Percentiles rank a stretch among this genome's conserved stretches.
phyloP scores from a whole-genome alignment of 2,113 vertebrate species.

The Sinocyclocheilus rhinocerous region DNA sequence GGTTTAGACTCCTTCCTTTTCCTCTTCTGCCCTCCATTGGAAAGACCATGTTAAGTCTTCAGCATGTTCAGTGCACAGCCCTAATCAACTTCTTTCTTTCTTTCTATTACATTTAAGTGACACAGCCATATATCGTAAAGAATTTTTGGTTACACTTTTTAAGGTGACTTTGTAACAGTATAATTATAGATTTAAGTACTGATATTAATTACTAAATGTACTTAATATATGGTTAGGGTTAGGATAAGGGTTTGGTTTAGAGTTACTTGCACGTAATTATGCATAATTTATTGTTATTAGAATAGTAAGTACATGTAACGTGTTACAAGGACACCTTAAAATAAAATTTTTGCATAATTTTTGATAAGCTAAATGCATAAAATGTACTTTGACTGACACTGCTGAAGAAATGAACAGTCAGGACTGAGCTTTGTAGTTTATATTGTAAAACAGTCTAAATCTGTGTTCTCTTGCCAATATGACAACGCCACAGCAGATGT shows the following conservation, averaged over 20 bases:
- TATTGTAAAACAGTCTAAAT: slow-evolving; percentile 18
- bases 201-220: too few species aligned
- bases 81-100: background rate
- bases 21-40: slow-evolving; percentile 81
- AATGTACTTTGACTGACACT: background rate
- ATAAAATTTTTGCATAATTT: background rate
- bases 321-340: background rate
- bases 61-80: background rate
- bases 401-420: background rate
- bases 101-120: background rate
- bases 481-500: slow-evolving; percentile 50
- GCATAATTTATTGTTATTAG: too few species aligned
- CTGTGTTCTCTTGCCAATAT: slow-evolving; percentile 33
- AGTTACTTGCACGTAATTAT: too few species aligned
- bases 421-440: slow-evolving; percentile 14
- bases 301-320: too few species aligned
- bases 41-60: slow-evolving; percentile 67
- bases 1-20: slow-evolving; percentile 65
- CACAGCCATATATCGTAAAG: background rate
- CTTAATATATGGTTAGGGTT: too few species aligned
- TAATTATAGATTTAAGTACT: too few species aligned
- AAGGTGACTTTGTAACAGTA: too few species aligned
- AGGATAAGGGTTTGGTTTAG: too few species aligned
- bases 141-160: too few species aligned
- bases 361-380: background rate